Conservation (phyloP, 1,140 invertebrate genomes). For the Polypedilum vanderplanki region DNA sequence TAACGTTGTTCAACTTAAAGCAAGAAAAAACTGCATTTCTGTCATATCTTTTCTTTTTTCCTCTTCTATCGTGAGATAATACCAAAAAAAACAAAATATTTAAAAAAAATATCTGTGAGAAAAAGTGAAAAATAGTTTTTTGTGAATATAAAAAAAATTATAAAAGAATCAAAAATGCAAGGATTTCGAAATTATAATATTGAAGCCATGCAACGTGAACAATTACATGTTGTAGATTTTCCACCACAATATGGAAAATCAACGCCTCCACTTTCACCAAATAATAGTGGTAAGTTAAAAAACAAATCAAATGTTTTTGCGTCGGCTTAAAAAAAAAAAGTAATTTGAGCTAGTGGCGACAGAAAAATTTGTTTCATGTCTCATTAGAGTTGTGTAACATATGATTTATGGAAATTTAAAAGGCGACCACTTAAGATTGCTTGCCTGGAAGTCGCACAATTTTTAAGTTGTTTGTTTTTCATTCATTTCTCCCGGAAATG, state of each 20-base stretch:
- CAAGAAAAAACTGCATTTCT: background rate
- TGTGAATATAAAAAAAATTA: background rate
- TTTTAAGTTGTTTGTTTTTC: background rate
- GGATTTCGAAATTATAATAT: slow-evolving; percentile 42
- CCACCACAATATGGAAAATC: slow-evolving; percentile 41
- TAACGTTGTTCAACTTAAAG: background rate
- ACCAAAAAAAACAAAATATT: background rate
- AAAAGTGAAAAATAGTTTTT: background rate
- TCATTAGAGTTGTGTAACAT: background rate
- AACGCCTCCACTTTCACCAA: slow-evolving; percentile 40
- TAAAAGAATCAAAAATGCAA: slow-evolving; percentile 37
- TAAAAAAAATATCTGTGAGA: background rate
- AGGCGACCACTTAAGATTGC: slow-evolving; percentile 2
- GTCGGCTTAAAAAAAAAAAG: background rate
- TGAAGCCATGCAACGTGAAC: slow-evolving; percentile 37
- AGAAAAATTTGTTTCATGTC: slow-evolving; percentile 6
- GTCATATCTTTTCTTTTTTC: background rate
- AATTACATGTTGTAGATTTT: slow-evolving; percentile 42
- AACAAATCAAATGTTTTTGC: background rate
- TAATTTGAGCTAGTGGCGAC: background rate
- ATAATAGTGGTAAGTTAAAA: slow-evolving; percentile 38
- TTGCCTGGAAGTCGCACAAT: background rate
- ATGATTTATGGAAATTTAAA: slow-evolving; percentile 24
- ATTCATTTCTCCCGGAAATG: background rate
- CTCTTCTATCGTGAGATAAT: background rate